These are phyloP conservation scores for Streblospio benedicti DNA, from an alignment of 1,140 invertebrate genomes.

Conservation along the genomic window DNA sequence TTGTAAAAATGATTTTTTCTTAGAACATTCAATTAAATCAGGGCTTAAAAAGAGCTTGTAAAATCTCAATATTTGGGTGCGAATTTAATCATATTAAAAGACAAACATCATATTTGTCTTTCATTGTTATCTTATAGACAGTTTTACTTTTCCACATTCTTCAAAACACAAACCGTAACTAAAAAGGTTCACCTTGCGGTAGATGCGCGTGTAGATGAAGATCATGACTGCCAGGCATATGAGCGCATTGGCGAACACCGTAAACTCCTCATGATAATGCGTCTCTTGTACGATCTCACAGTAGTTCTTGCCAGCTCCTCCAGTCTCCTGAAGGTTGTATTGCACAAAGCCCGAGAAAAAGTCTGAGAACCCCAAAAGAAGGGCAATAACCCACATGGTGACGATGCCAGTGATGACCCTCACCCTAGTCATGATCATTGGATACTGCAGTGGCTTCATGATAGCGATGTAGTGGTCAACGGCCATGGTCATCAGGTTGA, in stretches of 20 bases:
- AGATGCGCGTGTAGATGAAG: conserved; percentile 5
- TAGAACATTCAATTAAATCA: too few species aligned
- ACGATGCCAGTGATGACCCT: conserved; percentile 62
- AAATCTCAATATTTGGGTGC: too few species aligned
- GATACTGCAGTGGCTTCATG: conserved; percentile 74
- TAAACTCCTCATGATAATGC: conserved; percentile 7
- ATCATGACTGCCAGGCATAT: conserved; percentile 3
- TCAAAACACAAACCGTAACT: too few species aligned
- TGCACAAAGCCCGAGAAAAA: conserved; percentile 39
- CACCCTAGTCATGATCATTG: conserved; percentile 53
- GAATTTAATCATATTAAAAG: too few species aligned
- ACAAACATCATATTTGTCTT: too few species aligned
- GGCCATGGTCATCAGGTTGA: conserved; percentile 59
- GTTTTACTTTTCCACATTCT: too few species aligned
- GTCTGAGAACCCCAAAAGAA: conserved; percentile 51
- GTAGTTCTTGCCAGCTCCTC: background rate
- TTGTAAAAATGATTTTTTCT: too few species aligned
- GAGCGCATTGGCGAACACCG: background rate
- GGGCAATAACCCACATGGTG: conserved; percentile 53
- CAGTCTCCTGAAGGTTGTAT: too few species aligned
- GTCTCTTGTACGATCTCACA: conserved; percentile 8
- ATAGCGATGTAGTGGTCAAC: conserved; percentile 74
- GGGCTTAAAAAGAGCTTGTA: too few species aligned
- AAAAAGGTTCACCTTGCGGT: background rate
- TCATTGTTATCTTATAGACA: too few species aligned